Percentiles rank a stretch among this genome's conserved stretches.
Evolutionary conservation across 2,113 vertebrate genomes (phyloP).

Genomic region (Cheilinus undulatus): DNA sequence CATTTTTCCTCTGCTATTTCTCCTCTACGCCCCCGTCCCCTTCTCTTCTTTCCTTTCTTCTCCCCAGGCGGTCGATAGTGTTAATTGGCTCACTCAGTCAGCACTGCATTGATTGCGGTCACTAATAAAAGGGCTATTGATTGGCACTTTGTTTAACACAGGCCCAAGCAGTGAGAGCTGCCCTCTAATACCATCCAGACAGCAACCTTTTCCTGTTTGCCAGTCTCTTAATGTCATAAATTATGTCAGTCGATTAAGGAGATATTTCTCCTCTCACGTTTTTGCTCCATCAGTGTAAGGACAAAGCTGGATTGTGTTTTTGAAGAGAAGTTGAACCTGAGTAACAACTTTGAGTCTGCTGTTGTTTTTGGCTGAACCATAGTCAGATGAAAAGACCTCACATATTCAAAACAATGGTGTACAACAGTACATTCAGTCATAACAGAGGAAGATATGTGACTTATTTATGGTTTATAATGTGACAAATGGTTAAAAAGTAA

Average conservation of each 20-base stretch:
- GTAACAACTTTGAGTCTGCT: background rate
- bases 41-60: slow-evolving; percentile 51
- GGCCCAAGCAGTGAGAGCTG: slow-evolving; percentile 79
- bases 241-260: slow-evolving; percentile 79
- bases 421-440: no score
- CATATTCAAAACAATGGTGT: no score
- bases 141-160: slow-evolving; percentile 87
- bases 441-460: no score
- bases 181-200: slow-evolving; percentile 86
- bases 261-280: slow-evolving; percentile 57
- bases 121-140: slow-evolving; percentile 91
- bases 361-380: slow-evolving; percentile 2
- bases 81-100: slow-evolving; percentile 90
- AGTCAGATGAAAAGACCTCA: slow-evolving; percentile 1
- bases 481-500: no score
- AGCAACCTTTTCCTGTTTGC: slow-evolving; percentile 88
- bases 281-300: slow-evolving; percentile 36
- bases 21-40: slow-evolving; percentile 66
- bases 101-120: slow-evolving; percentile 88
- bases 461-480: no score
- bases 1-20: slow-evolving; percentile 60
- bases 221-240: slow-evolving; percentile 84
- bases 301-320: slow-evolving; percentile 19
- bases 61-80: slow-evolving; percentile 82
- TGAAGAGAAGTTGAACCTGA: background rate